Evolutionary conservation across 2,113 vertebrate genomes (phyloP).

Genomic region (Plestiodon gilberti): DNA sequence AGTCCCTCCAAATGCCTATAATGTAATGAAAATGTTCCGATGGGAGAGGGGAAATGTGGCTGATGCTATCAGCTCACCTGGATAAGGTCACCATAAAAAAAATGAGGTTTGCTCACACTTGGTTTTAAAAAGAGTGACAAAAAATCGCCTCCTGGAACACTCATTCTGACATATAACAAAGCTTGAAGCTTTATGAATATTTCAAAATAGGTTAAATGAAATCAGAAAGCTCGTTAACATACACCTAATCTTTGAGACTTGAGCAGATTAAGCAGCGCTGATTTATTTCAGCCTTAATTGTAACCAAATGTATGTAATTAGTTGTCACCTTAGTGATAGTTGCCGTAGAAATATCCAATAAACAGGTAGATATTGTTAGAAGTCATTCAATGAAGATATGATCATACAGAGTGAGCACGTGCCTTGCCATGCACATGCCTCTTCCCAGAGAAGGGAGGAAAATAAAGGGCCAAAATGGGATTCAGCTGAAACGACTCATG

Average conservation of each 20-base stretch:
- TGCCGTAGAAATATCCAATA: conserved; percentile 5
- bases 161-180: not conserved
- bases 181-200: not conserved
- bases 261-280: not conserved
- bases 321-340: conserved; percentile 3
- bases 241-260: not conserved
- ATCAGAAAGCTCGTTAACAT: not conserved
- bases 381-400: not conserved
- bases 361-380: not conserved
- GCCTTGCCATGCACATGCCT: too few relatives aligned
- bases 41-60: not conserved
- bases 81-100: not conserved
- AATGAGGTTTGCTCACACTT: not conserved
- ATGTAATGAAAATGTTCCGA: not conserved
- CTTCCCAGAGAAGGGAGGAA: not conserved
- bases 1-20: not conserved
- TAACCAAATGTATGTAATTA: not conserved
- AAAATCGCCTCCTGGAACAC: not conserved
- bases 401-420: not conserved
- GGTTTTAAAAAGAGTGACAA: not conserved
- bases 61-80: not conserved
- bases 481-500: too few relatives aligned
- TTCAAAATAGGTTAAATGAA: not conserved
- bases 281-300: conserved; percentile 6
- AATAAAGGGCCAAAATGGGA: not conserved